phyloP scores from a whole-genome alignment of 2,797 vertebrate species.

The Microctenopoma stevenorrisi region DNA sequence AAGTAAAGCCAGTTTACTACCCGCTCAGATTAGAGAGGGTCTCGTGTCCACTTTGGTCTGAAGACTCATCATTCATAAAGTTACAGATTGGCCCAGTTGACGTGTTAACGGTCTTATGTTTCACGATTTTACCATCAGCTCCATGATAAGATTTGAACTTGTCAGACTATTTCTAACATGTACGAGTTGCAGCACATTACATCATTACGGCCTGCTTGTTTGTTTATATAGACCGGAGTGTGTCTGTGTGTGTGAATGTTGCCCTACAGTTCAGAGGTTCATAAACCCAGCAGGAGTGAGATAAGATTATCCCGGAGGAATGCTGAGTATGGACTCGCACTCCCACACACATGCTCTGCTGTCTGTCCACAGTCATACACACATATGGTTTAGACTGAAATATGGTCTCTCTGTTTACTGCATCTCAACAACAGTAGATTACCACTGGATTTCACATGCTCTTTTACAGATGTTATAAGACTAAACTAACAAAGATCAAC shows the following conservation, averaged over 20 bases:
- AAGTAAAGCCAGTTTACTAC: conserved; percentile 3
- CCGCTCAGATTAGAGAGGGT: background rate
- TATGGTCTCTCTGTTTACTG: background rate
- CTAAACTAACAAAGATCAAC: too few relatives aligned
- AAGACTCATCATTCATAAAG: background rate
- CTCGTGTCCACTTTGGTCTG: background rate
- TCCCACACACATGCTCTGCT: conserved; percentile 45
- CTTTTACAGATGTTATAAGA: too few relatives aligned
- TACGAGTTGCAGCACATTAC: background rate
- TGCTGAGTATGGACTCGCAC: conserved; percentile 67
- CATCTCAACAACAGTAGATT: background rate
- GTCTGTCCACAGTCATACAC: conserved; percentile 31
- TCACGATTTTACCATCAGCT: background rate
- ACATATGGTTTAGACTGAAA: background rate
- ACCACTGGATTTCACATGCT: background rate
- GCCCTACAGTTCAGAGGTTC: conserved; percentile 60
- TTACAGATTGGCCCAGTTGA: background rate
- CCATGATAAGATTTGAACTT: background rate
- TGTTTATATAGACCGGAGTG: conserved; percentile 27
- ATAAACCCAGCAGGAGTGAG: conserved; percentile 72
- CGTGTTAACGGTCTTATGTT: background rate
- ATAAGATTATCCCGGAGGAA: conserved; percentile 83
- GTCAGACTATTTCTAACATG: background rate
- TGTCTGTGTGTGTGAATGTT: conserved; percentile 17
- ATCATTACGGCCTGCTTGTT: conserved; percentile 15